Evolutionary conservation across 2,888 invertebrate species (phyloP).

Genomic region (Chrysotoxum bicinctum): DNA sequence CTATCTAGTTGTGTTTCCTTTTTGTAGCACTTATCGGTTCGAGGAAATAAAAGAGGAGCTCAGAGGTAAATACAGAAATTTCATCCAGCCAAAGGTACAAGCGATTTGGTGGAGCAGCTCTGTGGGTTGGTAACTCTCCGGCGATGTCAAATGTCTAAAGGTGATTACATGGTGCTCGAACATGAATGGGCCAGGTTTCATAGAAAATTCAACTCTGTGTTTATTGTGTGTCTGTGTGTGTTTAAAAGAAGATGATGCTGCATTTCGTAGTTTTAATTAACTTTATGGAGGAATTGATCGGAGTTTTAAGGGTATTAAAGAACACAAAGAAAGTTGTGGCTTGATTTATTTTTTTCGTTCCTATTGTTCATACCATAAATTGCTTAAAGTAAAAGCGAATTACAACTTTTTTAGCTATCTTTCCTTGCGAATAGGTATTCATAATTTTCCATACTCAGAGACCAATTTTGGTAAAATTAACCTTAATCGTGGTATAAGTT

Average conservation of each 20-base stretch:
- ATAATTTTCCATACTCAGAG: no score
- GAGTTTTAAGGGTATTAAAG: slow-evolving; percentile 20
- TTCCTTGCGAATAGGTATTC: no score
- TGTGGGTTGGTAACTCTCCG: slow-evolving; percentile 24
- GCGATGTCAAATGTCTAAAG: slow-evolving; percentile 69
- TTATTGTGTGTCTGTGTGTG: slow-evolving; percentile 10
- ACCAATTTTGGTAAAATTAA: no score
- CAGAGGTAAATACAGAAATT: slow-evolving; percentile 65
- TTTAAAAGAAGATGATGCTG: slow-evolving; percentile 17
- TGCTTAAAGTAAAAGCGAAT: no score
- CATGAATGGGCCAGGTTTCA: slow-evolving; percentile 58
- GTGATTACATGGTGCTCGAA: slow-evolving; percentile 67
- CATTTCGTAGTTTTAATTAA: slow-evolving; percentile 47
- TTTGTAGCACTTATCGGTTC: slow-evolving; percentile 56
- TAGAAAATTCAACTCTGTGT: slow-evolving; percentile 20
- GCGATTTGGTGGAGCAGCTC: slow-evolving; percentile 25
- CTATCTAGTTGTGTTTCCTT: slow-evolving; percentile 41
- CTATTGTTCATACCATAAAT: no score
- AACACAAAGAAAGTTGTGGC: slow-evolving; percentile 7
- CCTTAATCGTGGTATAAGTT: no score
- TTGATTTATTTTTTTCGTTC: not conserved
- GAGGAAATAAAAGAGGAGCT: slow-evolving; percentile 44
- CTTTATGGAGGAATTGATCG: slow-evolving; percentile 23
- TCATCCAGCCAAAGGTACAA: slow-evolving; percentile 57
- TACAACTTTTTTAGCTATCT: no score